Conservation (phyloP, 2,888 invertebrate genomes). For the Thecophora atra region DNA sequence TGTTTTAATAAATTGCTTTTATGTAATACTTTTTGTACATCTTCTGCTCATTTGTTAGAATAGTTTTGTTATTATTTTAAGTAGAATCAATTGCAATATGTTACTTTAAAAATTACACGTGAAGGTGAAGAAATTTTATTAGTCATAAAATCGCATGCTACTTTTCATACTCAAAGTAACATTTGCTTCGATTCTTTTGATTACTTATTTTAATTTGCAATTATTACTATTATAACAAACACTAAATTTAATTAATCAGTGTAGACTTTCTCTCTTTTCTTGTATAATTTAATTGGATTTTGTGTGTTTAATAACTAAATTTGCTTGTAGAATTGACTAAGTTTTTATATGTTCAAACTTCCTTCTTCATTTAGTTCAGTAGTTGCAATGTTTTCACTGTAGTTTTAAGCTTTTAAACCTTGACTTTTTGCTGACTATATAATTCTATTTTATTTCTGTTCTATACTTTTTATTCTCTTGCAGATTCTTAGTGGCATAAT, state of each 20-base stretch:
- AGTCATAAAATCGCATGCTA: no score
- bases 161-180: no score
- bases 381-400: conserved; percentile 21
- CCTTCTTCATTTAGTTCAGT: conserved; percentile 16
- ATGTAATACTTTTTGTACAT: no score
- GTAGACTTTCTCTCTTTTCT: no score
- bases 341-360: not conserved
- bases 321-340: conserved; percentile 5
- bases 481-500: conserved; percentile 54
- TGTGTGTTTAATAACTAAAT: not conserved
- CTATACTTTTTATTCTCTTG: conserved; percentile 51
- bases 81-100: no score
- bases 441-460: conserved; percentile 44
- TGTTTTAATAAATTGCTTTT: not conserved
- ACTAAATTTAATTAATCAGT: no score
- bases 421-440: conserved; percentile 39
- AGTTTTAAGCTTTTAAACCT: conserved; percentile 25
- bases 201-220: conserved; percentile 9
- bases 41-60: no score
- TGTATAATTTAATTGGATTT: not conserved
- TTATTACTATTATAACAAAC: no score
- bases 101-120: not conserved
- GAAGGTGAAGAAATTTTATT: no score
- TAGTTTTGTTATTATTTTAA: no score
- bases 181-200: no score